phyloP scores from a whole-genome alignment of 1,140 invertebrate species.

The Papilio glaucus region DNA sequence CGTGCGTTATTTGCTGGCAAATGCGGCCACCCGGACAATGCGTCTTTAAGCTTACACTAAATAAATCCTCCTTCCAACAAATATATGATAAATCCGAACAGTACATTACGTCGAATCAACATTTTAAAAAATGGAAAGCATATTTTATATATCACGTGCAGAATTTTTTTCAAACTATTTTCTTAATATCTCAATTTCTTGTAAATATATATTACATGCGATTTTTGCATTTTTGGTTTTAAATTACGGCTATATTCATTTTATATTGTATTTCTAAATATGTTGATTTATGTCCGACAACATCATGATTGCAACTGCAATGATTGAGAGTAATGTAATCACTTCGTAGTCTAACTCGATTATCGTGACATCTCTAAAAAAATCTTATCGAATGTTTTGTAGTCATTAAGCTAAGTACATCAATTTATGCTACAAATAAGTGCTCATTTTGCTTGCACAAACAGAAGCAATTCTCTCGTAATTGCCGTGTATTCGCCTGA shows the following conservation, averaged over 20 bases:
- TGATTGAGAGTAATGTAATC: no score
- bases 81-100: neutral
- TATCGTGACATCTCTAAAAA: neutral
- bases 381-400: slow-evolving; percentile 5
- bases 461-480: slow-evolving; percentile 25
- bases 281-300: no score
- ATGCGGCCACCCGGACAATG: no score
- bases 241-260: no score
- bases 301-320: no score
- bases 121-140: neutral
- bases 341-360: neutral
- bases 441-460: slow-evolving; percentile 31
- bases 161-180: neutral
- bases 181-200: neutral
- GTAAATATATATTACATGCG: neutral
- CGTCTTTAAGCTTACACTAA: no score
- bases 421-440: slow-evolving; percentile 26
- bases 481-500: slow-evolving; percentile 26
- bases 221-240: no score
- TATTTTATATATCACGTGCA: neutral
- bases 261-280: no score
- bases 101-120: neutral
- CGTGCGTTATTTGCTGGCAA: no score
- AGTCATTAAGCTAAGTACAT: slow-evolving; percentile 5
- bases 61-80: neutral